Percentiles rank a stretch among this genome's conserved stretches.
These are phyloP conservation scores for Tetanocera ferruginea DNA, from an alignment of 2,888 invertebrate species.

Conservation along the genomic window DNA sequence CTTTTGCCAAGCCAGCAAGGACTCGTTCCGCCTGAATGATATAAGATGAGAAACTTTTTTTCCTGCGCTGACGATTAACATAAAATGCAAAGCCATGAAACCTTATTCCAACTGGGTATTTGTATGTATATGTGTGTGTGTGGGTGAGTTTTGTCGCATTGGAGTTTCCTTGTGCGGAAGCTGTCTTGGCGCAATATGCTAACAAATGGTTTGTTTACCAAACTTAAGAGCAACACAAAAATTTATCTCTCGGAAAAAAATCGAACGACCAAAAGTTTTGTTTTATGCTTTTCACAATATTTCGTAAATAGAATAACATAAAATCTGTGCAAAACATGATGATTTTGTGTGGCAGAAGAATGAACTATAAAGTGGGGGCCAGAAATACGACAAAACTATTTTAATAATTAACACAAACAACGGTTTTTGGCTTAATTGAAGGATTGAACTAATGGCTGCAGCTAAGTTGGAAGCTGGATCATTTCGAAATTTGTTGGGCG, in stretches of 20 bases:
- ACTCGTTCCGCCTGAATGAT: not conserved
- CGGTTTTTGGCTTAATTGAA: not conserved
- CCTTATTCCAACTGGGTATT: not conserved
- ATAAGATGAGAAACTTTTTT: not conserved
- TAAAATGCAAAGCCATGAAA: not conserved
- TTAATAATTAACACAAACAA: not conserved
- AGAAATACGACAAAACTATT: not conserved
- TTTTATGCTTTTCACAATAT: slow-evolving; percentile 12
- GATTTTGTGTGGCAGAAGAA: not conserved
- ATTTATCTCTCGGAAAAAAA: slow-evolving; percentile 11
- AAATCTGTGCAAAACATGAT: not conserved
- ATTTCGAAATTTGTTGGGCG: too few relatives aligned
- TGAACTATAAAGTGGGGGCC: not conserved
- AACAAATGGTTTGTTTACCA: slow-evolving; percentile 28
- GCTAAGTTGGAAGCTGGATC: too few relatives aligned
- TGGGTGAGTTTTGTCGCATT: not conserved
- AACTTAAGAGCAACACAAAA: not conserved
- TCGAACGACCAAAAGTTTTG: slow-evolving; percentile 1
- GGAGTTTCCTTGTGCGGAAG: not conserved
- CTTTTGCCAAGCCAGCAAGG: not conserved
- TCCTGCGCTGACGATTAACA: slow-evolving; percentile 6
- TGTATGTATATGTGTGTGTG: not conserved
- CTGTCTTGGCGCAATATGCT: slow-evolving; percentile 16
- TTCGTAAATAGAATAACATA: slow-evolving; percentile 12
- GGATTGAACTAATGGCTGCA: too few relatives aligned